Base-by-base conservation (phyloP, 1,140 invertebrate species). In the Cephus cinctus region DNA sequence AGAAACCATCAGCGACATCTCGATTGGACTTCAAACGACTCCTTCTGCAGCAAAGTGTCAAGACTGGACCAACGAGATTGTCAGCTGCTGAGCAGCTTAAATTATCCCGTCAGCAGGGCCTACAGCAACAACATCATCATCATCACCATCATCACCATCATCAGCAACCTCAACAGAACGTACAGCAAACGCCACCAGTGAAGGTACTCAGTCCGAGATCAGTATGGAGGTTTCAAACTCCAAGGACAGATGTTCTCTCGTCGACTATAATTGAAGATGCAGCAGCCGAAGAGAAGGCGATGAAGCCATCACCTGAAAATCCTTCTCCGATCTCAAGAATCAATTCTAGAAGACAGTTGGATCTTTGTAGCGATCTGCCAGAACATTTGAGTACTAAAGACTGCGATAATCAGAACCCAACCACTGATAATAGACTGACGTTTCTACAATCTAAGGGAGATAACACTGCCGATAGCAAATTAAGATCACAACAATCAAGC, bases 41-140 rank as follows among this genome's bases (percentile, higher is more conserved):
- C 9, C 73, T 93, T 2, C 74, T 89, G 4, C 86, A 89, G 56
- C 84, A 86, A 38, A 83, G 83, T 51, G 75, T 83, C 5, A 80
- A 85, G 72, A 74, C 79, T 46, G 72, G 78, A 63, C 78, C 81
- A 49, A 71, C 79, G 5, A 87, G 88, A 58, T 65, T 89, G 0
- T 92, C 90, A 11, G 90, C 90, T 4, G 88, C 91, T 3, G 90
- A 94, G 67, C 83, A 90, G 65, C 65, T 94, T 4, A 90, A 89
- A 73, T 70, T 89, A 20, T 85, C 86, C 0, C 84, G 82, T 61
- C 81, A 84, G 56, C 80, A 78, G 40, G 66, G 54, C 54, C 70
- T 67, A 36, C 54, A 52, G 54, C 71, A 61, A 40, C 71, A 52
- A 48, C 65, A 63, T 77, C 43, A 69, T 62, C 30, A 60, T 72